Conservation (phyloP, 2,888 invertebrate species). For the Liopterus haemorrhoidalis region DNA sequence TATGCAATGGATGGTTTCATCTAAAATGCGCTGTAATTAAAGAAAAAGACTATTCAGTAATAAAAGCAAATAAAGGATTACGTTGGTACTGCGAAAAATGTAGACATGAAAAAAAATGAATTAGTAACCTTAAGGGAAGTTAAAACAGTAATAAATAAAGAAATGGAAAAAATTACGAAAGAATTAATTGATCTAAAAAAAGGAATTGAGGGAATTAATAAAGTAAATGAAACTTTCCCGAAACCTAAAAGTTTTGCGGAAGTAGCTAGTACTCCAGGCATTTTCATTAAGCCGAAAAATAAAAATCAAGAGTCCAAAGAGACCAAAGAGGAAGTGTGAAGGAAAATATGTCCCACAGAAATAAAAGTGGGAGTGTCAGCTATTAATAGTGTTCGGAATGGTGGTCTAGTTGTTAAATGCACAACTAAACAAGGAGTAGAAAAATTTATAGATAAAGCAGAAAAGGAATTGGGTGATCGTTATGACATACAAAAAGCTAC, state of each 20-base stretch:
- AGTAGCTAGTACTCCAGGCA: background rate
- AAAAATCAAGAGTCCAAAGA: background rate
- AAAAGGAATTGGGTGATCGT: too few relatives aligned
- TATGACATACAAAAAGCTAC: too few relatives aligned
- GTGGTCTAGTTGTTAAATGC: too few relatives aligned
- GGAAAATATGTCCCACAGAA: background rate
- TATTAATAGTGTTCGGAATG: too few relatives aligned
- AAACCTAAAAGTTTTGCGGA: background rate
- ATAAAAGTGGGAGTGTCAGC: background rate
- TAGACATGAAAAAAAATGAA: background rate
- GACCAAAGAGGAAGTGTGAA: background rate
- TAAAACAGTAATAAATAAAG: background rate
- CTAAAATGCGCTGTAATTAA: background rate
- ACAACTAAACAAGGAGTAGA: too few relatives aligned
- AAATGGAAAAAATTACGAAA: background rate
- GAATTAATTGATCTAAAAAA: background rate
- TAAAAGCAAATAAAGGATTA: too few relatives aligned
- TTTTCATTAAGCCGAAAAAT: background rate
- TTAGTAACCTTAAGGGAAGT: background rate
- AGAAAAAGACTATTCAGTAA: background rate
- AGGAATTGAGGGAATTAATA: background rate
- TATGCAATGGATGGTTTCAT: constrained; percentile 1
- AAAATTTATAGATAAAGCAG: too few relatives aligned
- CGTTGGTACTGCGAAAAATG: background rate
- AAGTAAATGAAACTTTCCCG: too few relatives aligned